Evolutionary conservation across 37 sponge, comb jelly and placozoan species (phyloP).

Genomic region (Amphimedon queenslandica): DNA sequence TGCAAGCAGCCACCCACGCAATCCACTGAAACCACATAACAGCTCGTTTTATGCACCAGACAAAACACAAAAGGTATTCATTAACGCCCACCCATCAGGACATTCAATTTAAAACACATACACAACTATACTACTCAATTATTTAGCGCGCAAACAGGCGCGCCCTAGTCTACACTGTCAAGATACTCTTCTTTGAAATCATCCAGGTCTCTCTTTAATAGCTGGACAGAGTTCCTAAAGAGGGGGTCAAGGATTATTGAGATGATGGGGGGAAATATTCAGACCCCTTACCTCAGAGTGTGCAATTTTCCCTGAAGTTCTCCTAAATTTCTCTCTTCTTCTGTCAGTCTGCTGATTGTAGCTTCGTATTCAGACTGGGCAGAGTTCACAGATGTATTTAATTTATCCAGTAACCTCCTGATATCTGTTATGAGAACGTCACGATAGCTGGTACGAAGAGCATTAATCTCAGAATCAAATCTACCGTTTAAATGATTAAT

Average conservation of each 20-base stretch:
- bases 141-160: too few relatives aligned
- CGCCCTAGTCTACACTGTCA: neutral
- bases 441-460: neutral
- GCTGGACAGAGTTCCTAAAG: slow-evolving; percentile 6
- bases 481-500: neutral
- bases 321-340: neutral
- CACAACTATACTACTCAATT: too few relatives aligned
- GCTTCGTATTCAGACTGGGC: neutral
- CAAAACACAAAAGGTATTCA: neutral
- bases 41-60: neutral
- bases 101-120: neutral
- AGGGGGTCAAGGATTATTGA: neutral
- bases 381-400: neutral
- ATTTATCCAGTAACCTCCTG: neutral
- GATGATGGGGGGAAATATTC: neutral
- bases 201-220: neutral
- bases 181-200: slow-evolving; percentile 8
- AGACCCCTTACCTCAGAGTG: slow-evolving; percentile 5
- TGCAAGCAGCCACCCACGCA: too few relatives aligned
- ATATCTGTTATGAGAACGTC: neutral
- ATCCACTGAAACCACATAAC: too few relatives aligned
- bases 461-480: neutral
- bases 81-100: neutral
- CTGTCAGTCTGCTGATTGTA: neutral
- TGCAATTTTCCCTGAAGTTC: neutral